Evolutionary conservation across 2,888 invertebrate species (phyloP).

Genomic region (Poecilus cupreus): DNA sequence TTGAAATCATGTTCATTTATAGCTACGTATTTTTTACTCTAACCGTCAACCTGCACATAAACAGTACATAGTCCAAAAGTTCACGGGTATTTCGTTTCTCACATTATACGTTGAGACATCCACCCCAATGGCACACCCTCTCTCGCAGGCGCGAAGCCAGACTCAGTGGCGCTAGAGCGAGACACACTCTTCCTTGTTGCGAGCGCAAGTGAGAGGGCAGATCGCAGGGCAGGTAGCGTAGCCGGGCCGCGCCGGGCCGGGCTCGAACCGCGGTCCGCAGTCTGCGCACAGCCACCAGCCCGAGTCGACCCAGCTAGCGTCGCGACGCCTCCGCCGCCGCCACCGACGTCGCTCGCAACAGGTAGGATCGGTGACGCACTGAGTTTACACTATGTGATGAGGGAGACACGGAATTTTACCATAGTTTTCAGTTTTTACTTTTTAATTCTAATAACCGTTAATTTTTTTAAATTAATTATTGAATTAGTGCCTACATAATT

Average conservation of each 20-base stretch:
- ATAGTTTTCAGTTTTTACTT: too few relatives aligned
- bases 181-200: not conserved
- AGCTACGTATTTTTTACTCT: too few relatives aligned
- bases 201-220: not conserved
- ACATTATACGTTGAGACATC: not conserved
- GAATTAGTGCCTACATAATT: not conserved
- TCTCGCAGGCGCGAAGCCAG: not conserved
- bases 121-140: not conserved
- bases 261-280: conserved; percentile 64
- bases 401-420: not conserved
- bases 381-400: not conserved
- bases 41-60: too few relatives aligned
- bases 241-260: conserved; percentile 69
- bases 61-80: too few relatives aligned
- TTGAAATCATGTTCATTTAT: too few relatives aligned
- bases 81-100: too few relatives aligned
- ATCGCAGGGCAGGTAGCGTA: conserved; percentile 66
- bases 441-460: too few relatives aligned
- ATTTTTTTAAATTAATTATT: not conserved
- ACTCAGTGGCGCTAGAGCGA: not conserved
- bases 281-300: conserved; percentile 69
- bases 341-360: conserved; percentile 45
- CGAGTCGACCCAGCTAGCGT: conserved; percentile 55
- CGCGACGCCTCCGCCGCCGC: conserved; percentile 14
- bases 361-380: conserved; percentile 32